Conservation (phyloP, 2,888 invertebrate genomes). For the Penaeus monodon region DNA sequence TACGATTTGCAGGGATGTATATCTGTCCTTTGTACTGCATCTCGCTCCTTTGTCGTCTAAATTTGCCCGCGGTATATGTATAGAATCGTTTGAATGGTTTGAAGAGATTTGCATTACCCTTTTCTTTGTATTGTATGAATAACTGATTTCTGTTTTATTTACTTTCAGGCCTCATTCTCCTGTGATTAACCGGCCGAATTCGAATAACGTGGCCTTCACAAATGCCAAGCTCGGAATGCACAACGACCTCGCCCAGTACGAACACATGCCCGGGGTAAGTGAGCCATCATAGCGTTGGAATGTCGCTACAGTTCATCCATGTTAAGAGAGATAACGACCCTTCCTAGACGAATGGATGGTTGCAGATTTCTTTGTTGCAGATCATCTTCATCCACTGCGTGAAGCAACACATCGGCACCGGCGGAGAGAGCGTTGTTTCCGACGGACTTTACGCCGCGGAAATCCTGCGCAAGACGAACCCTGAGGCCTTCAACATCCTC, state of each 20-base stretch:
- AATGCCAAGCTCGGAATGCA: slow-evolving; percentile 79
- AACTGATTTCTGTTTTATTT: no score
- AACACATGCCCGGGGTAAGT: slow-evolving; percentile 79
- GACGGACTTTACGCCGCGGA: slow-evolving; percentile 81
- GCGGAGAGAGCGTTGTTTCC: slow-evolving; percentile 81
- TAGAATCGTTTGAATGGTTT: no score
- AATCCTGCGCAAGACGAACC: slow-evolving; percentile 73
- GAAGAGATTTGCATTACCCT: no score
- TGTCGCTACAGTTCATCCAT: background rate
- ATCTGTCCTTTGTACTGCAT: no score
- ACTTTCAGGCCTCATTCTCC: slow-evolving; percentile 33
- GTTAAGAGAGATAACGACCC: no score
- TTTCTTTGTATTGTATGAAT: no score
- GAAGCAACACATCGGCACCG: slow-evolving; percentile 74
- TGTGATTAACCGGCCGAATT: slow-evolving; percentile 71
- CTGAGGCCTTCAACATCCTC: slow-evolving; percentile 76
- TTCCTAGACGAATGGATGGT: background rate
- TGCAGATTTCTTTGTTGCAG: slow-evolving; percentile 12
- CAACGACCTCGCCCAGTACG: slow-evolving; percentile 83
- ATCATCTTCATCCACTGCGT: slow-evolving; percentile 74
- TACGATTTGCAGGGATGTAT: no score
- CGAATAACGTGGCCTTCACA: slow-evolving; percentile 82
- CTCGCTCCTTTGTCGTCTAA: no score
- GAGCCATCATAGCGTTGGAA: background rate
- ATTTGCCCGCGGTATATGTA: no score